phyloP scores from a whole-genome alignment of 2,113 vertebrate species.

The Theristicus caerulescens region DNA sequence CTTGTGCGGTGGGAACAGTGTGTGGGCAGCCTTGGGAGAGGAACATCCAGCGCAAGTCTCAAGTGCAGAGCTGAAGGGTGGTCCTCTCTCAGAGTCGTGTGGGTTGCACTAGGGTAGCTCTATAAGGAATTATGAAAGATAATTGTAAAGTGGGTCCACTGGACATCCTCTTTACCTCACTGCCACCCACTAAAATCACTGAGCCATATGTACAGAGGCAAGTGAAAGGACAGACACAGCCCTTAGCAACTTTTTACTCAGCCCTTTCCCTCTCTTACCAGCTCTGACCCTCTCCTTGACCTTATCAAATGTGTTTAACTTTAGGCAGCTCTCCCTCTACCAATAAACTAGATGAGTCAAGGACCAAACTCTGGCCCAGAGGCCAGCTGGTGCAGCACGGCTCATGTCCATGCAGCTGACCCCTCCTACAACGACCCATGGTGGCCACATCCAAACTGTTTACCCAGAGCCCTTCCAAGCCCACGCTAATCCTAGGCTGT shows the following conservation, averaged over 20 bases:
- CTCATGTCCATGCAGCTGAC: not conserved
- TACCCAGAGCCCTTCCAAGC: not conserved
- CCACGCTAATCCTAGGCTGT: not conserved
- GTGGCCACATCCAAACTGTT: not conserved
- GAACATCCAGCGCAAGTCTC: not conserved
- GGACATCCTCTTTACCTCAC: not conserved
- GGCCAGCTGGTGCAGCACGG: not conserved
- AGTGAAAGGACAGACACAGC: not conserved
- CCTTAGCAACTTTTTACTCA: not conserved
- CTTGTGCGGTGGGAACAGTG: not conserved
- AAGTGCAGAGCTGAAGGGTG: not conserved
- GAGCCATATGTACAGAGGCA: not conserved
- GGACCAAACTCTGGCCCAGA: not conserved
- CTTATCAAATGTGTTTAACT: fast-evolving
- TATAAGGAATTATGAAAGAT: not conserved
- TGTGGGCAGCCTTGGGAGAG: not conserved
- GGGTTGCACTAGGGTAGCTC: not conserved
- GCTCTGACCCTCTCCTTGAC: not conserved
- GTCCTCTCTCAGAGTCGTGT: not conserved
- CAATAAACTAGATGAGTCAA: not conserved
- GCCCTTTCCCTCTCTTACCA: not conserved
- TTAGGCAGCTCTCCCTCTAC: not conserved
- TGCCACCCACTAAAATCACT: not conserved
- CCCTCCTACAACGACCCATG: fast-evolving
- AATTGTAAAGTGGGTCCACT: not conserved